A percentile compares a stretch with the other conserved stretches of the same genome.
Evolutionary conservation across 2,113 vertebrate genomes (phyloP).

Genomic region (Solenodon paradoxus): DNA sequence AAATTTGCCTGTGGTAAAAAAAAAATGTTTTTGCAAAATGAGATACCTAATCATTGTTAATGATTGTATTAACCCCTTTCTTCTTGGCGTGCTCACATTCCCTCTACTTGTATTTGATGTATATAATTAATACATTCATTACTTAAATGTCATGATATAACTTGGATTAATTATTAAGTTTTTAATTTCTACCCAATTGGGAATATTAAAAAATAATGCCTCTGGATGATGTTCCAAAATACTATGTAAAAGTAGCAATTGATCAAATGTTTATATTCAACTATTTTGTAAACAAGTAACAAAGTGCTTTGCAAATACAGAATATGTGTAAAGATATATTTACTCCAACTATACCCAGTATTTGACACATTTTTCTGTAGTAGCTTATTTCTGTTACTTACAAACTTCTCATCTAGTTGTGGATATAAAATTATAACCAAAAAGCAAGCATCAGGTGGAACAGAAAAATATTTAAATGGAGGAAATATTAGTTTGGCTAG

Average conservation of each 20-base stretch:
- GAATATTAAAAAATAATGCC: background rate
- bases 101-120: background rate
- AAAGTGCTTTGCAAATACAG: background rate
- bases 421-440: background rate
- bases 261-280: background rate
- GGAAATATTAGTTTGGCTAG: background rate
- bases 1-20: background rate
- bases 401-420: background rate
- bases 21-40: background rate
- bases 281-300: background rate
- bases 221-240: background rate
- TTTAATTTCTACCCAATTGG: background rate
- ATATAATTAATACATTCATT: background rate
- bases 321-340: background rate
- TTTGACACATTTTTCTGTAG: background rate
- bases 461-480: background rate
- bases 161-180: background rate
- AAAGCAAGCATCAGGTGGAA: fast-evolving
- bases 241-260: background rate
- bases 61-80: background rate
- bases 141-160: background rate
- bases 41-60: background rate
- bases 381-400: background rate
- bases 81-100: background rate
- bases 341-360: background rate